phyloP scores from a whole-genome alignment of 2,888 invertebrate species.

The Drosophila colorata region DNA sequence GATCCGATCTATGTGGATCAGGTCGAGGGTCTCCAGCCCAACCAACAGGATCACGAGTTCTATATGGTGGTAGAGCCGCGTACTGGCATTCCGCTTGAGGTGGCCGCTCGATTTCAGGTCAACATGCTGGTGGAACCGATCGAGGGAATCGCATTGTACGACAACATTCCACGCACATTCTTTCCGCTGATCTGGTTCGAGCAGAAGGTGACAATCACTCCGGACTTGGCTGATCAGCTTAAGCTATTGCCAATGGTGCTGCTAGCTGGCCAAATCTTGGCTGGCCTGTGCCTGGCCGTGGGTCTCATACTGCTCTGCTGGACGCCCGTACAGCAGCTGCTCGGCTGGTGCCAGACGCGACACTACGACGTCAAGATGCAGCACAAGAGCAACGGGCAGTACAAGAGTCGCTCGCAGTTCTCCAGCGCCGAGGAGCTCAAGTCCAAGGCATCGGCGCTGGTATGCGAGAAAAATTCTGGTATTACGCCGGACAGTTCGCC shows the following conservation, averaged over 20 bases:
- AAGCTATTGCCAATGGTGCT: conserved; percentile 86
- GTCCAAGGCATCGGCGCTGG: conserved; percentile 55
- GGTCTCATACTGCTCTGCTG: conserved; percentile 85
- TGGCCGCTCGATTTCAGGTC: conserved; percentile 91
- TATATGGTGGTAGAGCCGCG: conserved; percentile 91
- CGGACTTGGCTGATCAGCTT: conserved; percentile 87
- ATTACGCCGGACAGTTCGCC: conserved; percentile 76
- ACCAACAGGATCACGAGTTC: conserved; percentile 89
- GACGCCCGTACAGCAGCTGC: conserved; percentile 75
- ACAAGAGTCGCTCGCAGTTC: conserved; percentile 58
- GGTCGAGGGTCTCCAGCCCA: conserved; percentile 90
- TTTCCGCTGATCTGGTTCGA: conserved; percentile 93
- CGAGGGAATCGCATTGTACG: conserved; percentile 88
- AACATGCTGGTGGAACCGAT: conserved; percentile 90
- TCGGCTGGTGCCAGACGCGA: conserved; percentile 48
- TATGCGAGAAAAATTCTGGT: conserved; percentile 51
- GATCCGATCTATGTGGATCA: conserved; percentile 89
- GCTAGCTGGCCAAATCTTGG: conserved; percentile 86
- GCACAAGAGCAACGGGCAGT: conserved; percentile 65
- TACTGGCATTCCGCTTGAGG: conserved; percentile 91
- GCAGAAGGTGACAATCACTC: conserved; percentile 88
- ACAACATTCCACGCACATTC: conserved; percentile 88
- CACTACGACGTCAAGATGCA: conserved; percentile 64
- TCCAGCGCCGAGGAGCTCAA: conserved; percentile 71
- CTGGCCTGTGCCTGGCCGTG: conserved; percentile 85